Evolutionary conservation across 2,113 vertebrate species (phyloP).

Genomic region (Gallinago jamesoni): DNA sequence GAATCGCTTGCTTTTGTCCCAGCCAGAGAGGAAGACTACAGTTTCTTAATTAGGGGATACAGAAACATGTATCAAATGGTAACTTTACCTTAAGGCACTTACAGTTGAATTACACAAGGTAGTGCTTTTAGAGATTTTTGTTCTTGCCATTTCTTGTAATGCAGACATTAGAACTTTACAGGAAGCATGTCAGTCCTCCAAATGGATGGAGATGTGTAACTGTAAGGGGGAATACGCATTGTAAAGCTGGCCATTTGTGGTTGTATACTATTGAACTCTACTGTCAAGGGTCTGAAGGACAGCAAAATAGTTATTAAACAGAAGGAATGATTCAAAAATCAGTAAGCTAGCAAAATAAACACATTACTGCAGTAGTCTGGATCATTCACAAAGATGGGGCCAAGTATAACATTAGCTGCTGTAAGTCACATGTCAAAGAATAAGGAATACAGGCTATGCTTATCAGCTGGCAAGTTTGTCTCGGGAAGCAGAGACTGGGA

Average conservation of each 20-base stretch:
- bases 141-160: background rate
- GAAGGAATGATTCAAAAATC: background rate
- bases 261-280: background rate
- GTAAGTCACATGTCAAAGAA: background rate
- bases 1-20: background rate
- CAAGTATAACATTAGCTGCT: conserved; percentile 35
- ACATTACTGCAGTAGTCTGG: background rate
- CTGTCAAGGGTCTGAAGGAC: background rate
- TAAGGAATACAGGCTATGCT: conserved; percentile 1
- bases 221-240: background rate
- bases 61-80: background rate
- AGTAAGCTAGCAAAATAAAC: background rate
- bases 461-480: conserved; percentile 23
- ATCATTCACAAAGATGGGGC: background rate
- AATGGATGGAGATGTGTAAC: background rate
- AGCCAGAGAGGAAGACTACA: background rate
- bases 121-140: background rate
- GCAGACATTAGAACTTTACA: background rate
- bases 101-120: background rate
- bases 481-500: background rate
- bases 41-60: background rate
- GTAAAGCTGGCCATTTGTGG: background rate
- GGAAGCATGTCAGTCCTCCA: background rate
- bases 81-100: background rate
- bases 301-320: background rate